Conservation (phyloP, 1,140 invertebrate genomes). For the Brachionus rubens region DNA sequence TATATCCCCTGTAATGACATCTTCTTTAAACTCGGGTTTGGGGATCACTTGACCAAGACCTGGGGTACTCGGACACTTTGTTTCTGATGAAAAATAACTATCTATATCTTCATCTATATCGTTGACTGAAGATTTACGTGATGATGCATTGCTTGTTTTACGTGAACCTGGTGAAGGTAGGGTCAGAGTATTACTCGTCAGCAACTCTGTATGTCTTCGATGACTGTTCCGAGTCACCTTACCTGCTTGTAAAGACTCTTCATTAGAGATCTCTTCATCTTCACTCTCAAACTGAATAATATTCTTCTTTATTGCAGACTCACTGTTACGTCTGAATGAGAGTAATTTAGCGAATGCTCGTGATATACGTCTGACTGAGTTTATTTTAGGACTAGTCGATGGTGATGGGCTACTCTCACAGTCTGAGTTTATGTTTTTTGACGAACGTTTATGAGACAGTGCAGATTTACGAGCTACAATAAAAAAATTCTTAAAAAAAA, state of each 20-base stretch:
- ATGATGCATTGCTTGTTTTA: neutral
- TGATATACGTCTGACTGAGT: conserved; percentile 1
- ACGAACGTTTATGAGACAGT: neutral
- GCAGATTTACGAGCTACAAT: conserved; percentile 15
- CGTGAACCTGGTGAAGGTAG: neutral
- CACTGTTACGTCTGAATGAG: conserved; percentile 33
- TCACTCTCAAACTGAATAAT: conserved; percentile 27
- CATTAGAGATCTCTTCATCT: neutral
- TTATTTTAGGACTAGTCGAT: neutral
- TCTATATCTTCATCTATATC: conserved; percentile 45
- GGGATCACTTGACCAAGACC: conserved; percentile 57
- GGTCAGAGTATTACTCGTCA: neutral
- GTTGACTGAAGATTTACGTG: conserved; percentile 7
- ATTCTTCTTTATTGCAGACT: conserved; percentile 43
- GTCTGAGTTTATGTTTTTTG: neutral
- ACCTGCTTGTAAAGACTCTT: neutral
- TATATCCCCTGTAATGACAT: conserved; percentile 67
- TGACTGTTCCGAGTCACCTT: neutral
- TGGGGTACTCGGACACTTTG: conserved; percentile 43
- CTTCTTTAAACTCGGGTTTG: conserved; percentile 50
- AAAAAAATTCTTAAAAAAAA: neutral
- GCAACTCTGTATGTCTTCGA: conserved; percentile 8
- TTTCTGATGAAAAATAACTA: conserved; percentile 33
- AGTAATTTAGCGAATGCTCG: conserved; percentile 27
- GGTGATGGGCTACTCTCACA: conserved; percentile 6